Evolutionary conservation across 2,797 vertebrate species (phyloP), one percentile per base, ranked within the genome.

Genomic region (Menidia menidia): DNA sequence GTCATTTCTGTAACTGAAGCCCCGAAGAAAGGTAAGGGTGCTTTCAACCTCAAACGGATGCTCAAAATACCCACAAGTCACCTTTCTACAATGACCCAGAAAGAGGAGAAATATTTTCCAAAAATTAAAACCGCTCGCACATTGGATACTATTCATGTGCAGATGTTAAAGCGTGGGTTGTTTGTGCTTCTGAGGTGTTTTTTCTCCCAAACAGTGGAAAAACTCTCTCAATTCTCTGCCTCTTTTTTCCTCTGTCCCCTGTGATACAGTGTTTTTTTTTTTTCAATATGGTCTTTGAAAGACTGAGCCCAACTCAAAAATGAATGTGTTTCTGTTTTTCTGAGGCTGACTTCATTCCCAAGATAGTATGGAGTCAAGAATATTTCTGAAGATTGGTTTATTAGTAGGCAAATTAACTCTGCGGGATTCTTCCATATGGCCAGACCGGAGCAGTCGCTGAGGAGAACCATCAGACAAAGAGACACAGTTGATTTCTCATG

Each of bases 401-500:
- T 87, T 75, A 73, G 67, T 16, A 64, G 67, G 73, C 58, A 77
- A 80, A 89, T 85, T 30, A 82, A 61, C 60, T 75, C 41, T 7
- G 25, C 43, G 42, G 68, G 65, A 74, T 85, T 75, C 45, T 54
- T 69, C 30, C 62, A 58, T 53, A 39, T 42, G 55, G 57, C 43
- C 44, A 47, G 55, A 70, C 52, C 11, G 62, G 43, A 61, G 61
- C 47, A 35, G 65, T 64, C 68, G 55, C 59, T 72, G 58, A 71
- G 19, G 10, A 39, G 35, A 39, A 39, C 35, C 60, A 77, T 59
- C 63, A 77, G 68, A 83, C 67, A 78, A 78, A 85, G 51, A 57
- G 66, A 16, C 69, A 72, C 74, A 79, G 61, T 15, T 80, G 73
- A 87, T 75, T 85, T 75, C 86, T 64, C 19, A 4, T 80, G 60